Evolutionary conservation across 2,113 vertebrate genomes (phyloP).

Genomic region (Euleptes europaea): DNA sequence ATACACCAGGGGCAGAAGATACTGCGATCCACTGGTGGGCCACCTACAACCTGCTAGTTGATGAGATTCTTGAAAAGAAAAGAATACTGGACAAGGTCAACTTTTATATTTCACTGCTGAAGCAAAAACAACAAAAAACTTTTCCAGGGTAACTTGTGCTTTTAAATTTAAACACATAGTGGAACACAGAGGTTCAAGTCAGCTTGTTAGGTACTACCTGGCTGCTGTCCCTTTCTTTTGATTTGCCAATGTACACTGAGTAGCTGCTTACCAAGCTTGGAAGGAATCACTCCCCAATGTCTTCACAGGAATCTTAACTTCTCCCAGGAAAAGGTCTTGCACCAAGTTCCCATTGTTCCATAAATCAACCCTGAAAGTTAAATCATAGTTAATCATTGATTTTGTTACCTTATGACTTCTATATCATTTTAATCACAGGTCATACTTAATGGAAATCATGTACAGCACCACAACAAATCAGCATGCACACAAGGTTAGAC

Average conservation of each 20-base stretch:
- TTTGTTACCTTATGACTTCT: neutral
- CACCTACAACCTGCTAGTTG: neutral
- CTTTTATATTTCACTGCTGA: neutral
- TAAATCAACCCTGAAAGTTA: slow-evolving; percentile 87
- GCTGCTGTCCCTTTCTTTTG: neutral
- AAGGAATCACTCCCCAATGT: slow-evolving; percentile 85
- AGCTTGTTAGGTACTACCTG: neutral
- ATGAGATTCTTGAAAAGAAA: neutral
- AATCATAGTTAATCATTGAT: slow-evolving; percentile 42
- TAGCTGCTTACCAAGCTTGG: slow-evolving; percentile 88
- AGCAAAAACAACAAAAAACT: neutral
- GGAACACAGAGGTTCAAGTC: neutral
- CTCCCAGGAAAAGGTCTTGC: slow-evolving; percentile 94
- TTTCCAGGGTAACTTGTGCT: no score
- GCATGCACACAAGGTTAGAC: slow-evolving; percentile 75
- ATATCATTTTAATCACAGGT: neutral
- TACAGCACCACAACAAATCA: slow-evolving; percentile 56
- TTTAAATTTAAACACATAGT: neutral
- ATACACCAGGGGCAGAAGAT: neutral
- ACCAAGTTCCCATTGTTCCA: slow-evolving; percentile 97
- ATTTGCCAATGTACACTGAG: neutral
- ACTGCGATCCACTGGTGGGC: neutral
- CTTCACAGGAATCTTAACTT: slow-evolving; percentile 92
- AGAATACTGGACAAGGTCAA: neutral
- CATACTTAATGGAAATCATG: slow-evolving; percentile 1